Percentiles rank a stretch among this genome's conserved stretches.
These are phyloP conservation scores for Pollenia griseotomentosa DNA, from an alignment of 2,888 invertebrate genomes.

Conservation along the genomic window DNA sequence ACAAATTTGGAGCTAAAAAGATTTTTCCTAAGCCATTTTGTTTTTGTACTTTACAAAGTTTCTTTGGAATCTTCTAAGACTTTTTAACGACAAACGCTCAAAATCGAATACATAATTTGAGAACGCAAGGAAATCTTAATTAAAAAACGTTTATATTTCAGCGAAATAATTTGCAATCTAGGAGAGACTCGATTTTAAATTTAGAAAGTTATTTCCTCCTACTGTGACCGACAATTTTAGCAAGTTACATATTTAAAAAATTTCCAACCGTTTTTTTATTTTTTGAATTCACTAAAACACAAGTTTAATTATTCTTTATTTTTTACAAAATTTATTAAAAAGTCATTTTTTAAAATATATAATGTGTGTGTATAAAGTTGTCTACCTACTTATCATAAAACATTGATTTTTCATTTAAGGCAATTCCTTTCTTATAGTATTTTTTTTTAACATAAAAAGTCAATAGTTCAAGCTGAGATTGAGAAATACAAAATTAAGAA, in stretches of 20 bases:
- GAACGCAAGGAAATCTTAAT: too few species aligned
- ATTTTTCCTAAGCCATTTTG: too few species aligned
- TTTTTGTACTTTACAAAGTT: too few species aligned
- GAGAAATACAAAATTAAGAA: not conserved
- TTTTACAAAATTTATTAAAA: constrained; percentile 51
- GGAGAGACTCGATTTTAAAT: too few species aligned
- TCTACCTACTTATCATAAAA: constrained; percentile 63
- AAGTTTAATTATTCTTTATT: not conserved
- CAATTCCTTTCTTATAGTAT: constrained; percentile 20
- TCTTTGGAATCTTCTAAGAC: too few species aligned
- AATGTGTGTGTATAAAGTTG: not conserved
- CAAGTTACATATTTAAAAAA: not conserved
- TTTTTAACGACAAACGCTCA: too few species aligned
- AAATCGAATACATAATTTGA: too few species aligned
- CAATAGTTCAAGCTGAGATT: constrained; percentile 40
- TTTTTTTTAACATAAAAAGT: constrained; percentile 25
- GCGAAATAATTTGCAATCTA: too few species aligned
- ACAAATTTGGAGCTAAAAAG: too few species aligned
- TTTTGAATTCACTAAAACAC: constrained; percentile 12
- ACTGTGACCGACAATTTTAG: too few species aligned
- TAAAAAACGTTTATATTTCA: too few species aligned
- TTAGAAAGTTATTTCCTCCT: too few species aligned
- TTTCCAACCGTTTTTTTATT: not conserved
- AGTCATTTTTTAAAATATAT: constrained; percentile 23
- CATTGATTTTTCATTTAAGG: constrained; percentile 49